Conservation (phyloP, 2,888 invertebrate species). For the Plagodis pulveraria region DNA sequence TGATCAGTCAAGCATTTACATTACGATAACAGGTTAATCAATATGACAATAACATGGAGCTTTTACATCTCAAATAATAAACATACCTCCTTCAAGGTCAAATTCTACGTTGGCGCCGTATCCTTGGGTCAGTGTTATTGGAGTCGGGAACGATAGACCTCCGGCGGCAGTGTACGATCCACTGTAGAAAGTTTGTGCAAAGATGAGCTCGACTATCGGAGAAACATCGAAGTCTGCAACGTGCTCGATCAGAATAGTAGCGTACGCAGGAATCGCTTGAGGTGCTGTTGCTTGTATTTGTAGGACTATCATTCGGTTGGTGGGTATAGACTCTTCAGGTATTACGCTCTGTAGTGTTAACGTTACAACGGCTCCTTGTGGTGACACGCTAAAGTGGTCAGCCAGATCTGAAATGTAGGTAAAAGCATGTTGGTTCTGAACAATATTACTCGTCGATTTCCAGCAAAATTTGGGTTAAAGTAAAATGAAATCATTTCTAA, state of each 20-base stretch:
- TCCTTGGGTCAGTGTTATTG: slow-evolving; percentile 39
- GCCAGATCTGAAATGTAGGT: slow-evolving; percentile 24
- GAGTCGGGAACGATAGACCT: slow-evolving; percentile 34
- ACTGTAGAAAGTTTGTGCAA: slow-evolving; percentile 42
- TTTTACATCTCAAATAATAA: too few relatives aligned
- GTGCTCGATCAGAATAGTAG: slow-evolving; percentile 46
- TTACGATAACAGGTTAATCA: too few relatives aligned
- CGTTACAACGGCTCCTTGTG: slow-evolving; percentile 20
- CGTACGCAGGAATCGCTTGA: slow-evolving; percentile 37
- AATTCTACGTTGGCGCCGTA: slow-evolving; percentile 43
- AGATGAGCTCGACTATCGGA: slow-evolving; percentile 21
- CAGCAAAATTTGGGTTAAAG: too few relatives aligned
- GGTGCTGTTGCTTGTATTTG: slow-evolving; percentile 45
- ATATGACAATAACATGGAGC: too few relatives aligned
- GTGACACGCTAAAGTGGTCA: slow-evolving; percentile 13
- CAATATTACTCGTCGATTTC: too few relatives aligned
- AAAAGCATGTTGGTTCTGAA: too few relatives aligned
- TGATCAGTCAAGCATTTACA: too few relatives aligned
- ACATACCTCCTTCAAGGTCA: slow-evolving; percentile 45
- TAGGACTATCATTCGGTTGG: slow-evolving; percentile 41
- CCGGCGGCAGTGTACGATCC: slow-evolving; percentile 36
- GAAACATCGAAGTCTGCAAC: slow-evolving; percentile 17
- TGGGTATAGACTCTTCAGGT: slow-evolving; percentile 43
- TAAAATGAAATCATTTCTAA: slow-evolving; percentile 19
- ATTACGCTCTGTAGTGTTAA: slow-evolving; percentile 29